phyloP scores from a whole-genome alignment of 2,888 invertebrate species.

The Eupithecia vulgata region DNA sequence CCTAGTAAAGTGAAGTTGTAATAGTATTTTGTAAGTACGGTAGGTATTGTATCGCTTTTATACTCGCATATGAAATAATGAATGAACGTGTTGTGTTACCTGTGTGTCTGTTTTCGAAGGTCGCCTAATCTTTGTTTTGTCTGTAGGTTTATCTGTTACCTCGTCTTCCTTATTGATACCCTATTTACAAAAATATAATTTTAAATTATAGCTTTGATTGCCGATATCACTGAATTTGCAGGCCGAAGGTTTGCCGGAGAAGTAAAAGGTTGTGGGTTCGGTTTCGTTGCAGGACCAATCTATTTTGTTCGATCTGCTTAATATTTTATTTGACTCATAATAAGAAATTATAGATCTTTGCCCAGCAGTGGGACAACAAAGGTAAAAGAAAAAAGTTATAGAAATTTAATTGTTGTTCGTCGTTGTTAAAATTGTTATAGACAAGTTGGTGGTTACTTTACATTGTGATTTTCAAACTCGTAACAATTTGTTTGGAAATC shows the following conservation, averaged over 20 bases:
- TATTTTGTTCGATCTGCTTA: not conserved
- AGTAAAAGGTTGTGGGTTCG: not conserved
- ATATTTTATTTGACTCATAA: not conserved
- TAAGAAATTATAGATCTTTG: not conserved
- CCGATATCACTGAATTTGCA: not conserved
- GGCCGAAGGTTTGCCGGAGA: not conserved
- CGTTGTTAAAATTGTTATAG: constrained; percentile 29
- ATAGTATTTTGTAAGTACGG: constrained; percentile 11
- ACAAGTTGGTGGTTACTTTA: constrained; percentile 55
- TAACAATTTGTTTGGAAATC: constrained; percentile 53
- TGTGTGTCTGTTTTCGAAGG: constrained; percentile 72
- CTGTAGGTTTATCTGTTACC: constrained; percentile 70
- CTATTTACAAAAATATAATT: constrained; percentile 71
- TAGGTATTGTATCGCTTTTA: constrained; percentile 14
- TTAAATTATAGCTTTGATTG: not conserved
- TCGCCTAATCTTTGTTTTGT: constrained; percentile 74
- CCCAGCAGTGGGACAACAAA: not conserved
- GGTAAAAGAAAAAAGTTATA: too few relatives aligned
- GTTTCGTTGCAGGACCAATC: not conserved
- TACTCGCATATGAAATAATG: constrained; percentile 24
- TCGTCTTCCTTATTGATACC: constrained; percentile 69
- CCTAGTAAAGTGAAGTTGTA: constrained; percentile 55
- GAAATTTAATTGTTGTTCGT: not conserved
- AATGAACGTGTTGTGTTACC: constrained; percentile 54
- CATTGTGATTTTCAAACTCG: constrained; percentile 56